These are phyloP conservation scores for Epicauta chinensis DNA, from an alignment of 1,140 invertebrate genomes.

Conservation along the genomic window DNA sequence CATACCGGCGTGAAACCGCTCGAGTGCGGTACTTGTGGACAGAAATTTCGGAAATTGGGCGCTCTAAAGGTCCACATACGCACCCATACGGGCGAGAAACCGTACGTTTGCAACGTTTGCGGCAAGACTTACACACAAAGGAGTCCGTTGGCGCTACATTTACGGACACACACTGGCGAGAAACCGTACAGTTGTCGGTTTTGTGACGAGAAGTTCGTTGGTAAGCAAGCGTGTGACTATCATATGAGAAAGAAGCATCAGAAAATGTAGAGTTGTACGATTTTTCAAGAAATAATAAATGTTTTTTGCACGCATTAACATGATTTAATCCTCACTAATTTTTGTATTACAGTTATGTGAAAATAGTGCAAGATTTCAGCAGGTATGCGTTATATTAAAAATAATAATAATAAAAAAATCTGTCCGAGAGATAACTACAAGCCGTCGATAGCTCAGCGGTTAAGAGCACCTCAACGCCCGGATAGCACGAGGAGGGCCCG, in stretches of 20 bases:
- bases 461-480: too few species aligned
- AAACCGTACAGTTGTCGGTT: slow-evolving; percentile 63
- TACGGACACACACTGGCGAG: slow-evolving; percentile 68
- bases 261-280: too few species aligned
- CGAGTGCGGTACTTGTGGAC: slow-evolving; percentile 47
- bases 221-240: slow-evolving; percentile 49
- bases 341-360: too few species aligned
- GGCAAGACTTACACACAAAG: slow-evolving; percentile 70
- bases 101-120: slow-evolving; percentile 59
- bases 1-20: slow-evolving; percentile 48
- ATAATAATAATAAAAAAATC: too few species aligned
- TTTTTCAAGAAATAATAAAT: too few species aligned
- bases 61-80: slow-evolving; percentile 52
- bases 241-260: slow-evolving; percentile 44
- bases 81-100: slow-evolving; percentile 56
- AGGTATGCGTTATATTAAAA: too few species aligned
- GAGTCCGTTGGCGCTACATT: slow-evolving; percentile 67
- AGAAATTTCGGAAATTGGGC: slow-evolving; percentile 47
- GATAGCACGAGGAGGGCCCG: too few species aligned
- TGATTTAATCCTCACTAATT: too few species aligned
- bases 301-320: too few species aligned
- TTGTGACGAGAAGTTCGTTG: slow-evolving; percentile 56
- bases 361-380: too few species aligned
- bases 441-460: too few species aligned
- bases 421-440: too few species aligned